These are phyloP conservation scores for Aleadryas rufinucha DNA, from an alignment of 2,113 vertebrate species.

Conservation along the genomic window DNA sequence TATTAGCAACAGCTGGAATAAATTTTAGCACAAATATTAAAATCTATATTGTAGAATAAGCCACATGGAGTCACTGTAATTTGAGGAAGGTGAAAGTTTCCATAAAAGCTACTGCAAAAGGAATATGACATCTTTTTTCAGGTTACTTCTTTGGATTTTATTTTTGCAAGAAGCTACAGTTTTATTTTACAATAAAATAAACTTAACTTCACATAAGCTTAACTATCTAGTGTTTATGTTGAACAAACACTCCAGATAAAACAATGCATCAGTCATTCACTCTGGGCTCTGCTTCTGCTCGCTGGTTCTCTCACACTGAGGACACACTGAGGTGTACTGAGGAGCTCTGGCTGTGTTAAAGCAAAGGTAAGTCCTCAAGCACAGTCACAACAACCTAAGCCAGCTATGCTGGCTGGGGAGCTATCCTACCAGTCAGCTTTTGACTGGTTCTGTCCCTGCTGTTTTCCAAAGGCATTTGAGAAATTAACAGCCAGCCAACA, in stretches of 20 bases:
- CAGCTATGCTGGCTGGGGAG: neutral
- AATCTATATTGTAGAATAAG: neutral
- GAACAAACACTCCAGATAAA: neutral
- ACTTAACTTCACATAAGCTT: neutral
- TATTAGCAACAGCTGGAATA: conserved; percentile 41
- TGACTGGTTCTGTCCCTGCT: neutral
- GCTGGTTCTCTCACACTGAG: neutral
- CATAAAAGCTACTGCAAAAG: neutral
- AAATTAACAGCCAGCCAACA: neutral
- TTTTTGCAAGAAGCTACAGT: neutral
- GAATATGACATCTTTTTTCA: neutral
- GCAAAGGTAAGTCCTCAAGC: neutral
- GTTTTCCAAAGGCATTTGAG: neutral
- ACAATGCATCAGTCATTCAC: neutral
- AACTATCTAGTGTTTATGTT: neutral
- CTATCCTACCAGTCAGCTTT: neutral
- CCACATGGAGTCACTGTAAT: neutral
- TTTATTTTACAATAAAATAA: neutral
- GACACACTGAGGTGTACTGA: neutral
- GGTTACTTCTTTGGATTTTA: neutral
- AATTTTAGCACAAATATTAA: conserved; percentile 29
- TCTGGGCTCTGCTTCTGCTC: neutral
- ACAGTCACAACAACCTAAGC: neutral
- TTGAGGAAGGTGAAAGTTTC: conserved; percentile 1
- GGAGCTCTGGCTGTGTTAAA: neutral